Conservation (phyloP, 2,888 invertebrate species). For the Acanthosepion esculentum region DNA sequence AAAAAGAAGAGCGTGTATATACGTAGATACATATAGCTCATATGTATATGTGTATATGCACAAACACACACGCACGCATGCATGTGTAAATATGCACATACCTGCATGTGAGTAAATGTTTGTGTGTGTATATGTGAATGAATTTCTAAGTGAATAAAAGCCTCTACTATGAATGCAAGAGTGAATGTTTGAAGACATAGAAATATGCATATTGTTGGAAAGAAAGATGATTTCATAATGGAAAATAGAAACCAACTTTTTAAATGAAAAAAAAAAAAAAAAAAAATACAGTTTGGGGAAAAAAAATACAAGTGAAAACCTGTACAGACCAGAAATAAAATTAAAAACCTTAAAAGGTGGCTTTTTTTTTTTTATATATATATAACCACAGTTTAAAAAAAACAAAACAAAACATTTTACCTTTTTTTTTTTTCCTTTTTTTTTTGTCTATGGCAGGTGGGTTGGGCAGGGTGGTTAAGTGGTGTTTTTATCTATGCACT, state of each 20-base stretch:
- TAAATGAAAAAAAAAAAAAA: background rate
- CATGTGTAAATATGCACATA: background rate
- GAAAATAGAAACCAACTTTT: background rate
- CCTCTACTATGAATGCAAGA: background rate
- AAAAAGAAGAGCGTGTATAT: background rate
- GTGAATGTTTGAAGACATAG: background rate
- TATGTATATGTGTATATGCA: background rate
- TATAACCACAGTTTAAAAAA: background rate
- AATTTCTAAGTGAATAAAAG: background rate
- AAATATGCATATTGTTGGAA: background rate
- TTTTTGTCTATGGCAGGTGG: slow-evolving; percentile 43
- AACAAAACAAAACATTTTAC: background rate
- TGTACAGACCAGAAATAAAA: slow-evolving; percentile 7
- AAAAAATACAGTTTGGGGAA: background rate
- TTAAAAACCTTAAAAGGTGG: background rate
- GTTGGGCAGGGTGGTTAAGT: slow-evolving; percentile 43
- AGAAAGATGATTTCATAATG: background rate
- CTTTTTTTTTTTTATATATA: background rate
- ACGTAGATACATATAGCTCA: background rate
- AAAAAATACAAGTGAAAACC: background rate
- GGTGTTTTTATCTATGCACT: slow-evolving; percentile 43
- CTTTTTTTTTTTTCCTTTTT: background rate
- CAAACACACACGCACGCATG: background rate
- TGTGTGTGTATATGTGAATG: slow-evolving; percentile 24
- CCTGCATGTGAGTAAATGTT: no score